Evolutionary conservation across 92 coral and sea anemone genomes (phyloP).

Genomic region (Montipora capitata): DNA sequence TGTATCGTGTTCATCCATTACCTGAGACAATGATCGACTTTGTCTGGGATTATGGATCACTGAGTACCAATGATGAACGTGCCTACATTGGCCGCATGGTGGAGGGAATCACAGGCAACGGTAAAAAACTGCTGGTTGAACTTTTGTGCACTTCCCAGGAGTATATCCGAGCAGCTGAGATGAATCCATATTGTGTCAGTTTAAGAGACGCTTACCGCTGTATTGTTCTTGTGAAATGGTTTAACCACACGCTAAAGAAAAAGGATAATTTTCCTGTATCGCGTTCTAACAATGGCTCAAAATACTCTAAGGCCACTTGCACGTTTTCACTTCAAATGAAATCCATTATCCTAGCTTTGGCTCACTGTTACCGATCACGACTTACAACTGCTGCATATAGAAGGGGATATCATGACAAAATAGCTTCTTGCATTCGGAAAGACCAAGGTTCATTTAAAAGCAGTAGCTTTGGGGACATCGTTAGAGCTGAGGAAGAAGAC

Average conservation of each 20-base stretch:
- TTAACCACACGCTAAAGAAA: slow-evolving; percentile 53
- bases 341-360: slow-evolving; percentile 88
- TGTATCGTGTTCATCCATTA: slow-evolving; percentile 97
- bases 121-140: slow-evolving; percentile 64
- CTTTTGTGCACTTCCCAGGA: slow-evolving; percentile 88
- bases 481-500: slow-evolving; percentile 95
- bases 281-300: slow-evolving; percentile 19
- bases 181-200: slow-evolving; percentile 91
- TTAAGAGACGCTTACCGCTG: slow-evolving; percentile 92
- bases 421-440: slow-evolving; percentile 61
- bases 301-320: slow-evolving; percentile 32
- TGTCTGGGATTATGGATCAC: slow-evolving; percentile 99
- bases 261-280: slow-evolving; percentile 44
- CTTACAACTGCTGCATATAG: slow-evolving; percentile 82
- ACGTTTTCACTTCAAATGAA: neutral
- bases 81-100: slow-evolving; percentile 96
- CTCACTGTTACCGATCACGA: slow-evolving; percentile 96
- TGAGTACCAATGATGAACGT: slow-evolving; percentile 78
- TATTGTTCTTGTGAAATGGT: slow-evolving; percentile 86
- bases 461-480: slow-evolving; percentile 77
- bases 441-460: slow-evolving; percentile 29
- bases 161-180: slow-evolving; percentile 80
- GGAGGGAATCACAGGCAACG: slow-evolving; percentile 64
- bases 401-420: slow-evolving; percentile 65
- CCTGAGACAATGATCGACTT: slow-evolving; percentile 99